Base-by-base conservation (phyloP, 2,797 vertebrate genomes). In the Sarcophilus harrisii region DNA sequence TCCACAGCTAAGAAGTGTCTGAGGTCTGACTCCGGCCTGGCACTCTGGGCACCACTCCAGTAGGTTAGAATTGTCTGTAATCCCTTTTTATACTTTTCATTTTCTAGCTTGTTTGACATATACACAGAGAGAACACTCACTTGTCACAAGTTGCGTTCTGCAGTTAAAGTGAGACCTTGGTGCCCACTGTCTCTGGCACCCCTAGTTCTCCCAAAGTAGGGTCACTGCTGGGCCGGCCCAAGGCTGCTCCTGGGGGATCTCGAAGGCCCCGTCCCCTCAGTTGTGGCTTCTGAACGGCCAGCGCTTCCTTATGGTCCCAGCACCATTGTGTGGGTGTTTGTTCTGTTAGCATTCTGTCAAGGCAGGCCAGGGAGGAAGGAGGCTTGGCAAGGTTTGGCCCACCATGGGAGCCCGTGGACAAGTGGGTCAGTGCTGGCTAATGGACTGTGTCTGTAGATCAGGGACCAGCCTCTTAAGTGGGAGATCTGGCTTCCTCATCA, bases 31-130 rank as follows among this genome's bases (percentile, higher is more conserved):
- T 62, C 60, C 0, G 60, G 60, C 30, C 12, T 32, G 30, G 30
- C 3, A 14, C 12, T 62, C 60, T 5, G 13, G 4, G 3, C 3
- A 13, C 30, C 30, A 32, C 4, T 0, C 3, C 60, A 62, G 4
- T 32, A 32, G 60, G 60, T 62, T 62, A 1, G 30, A 62, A 62
- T 62, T 3, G 30, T 62, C 32, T 60, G 29, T 12, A 30, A 30
- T 29, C 59, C 59, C 59, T 60, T 12, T 60, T 60, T 60, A 60
- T 62, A 62, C 30, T 32, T 62, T 13, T 32, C 30, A 62, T 66
- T 66, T 66, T 66, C 62, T n/a, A 6, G 32, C 32, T 66, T 18
- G 62, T n/a, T 3, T 66, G 62, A 10, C 5, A 54, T 55, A 55
- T 55, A 55, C 54, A 55, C 54, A 55, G 54, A 55, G 54, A 55